Percentiles rank a stretch among this genome's conserved stretches.
Evolutionary conservation across 1,140 invertebrate genomes (phyloP).

Genomic region (Drosophila leontia): DNA sequence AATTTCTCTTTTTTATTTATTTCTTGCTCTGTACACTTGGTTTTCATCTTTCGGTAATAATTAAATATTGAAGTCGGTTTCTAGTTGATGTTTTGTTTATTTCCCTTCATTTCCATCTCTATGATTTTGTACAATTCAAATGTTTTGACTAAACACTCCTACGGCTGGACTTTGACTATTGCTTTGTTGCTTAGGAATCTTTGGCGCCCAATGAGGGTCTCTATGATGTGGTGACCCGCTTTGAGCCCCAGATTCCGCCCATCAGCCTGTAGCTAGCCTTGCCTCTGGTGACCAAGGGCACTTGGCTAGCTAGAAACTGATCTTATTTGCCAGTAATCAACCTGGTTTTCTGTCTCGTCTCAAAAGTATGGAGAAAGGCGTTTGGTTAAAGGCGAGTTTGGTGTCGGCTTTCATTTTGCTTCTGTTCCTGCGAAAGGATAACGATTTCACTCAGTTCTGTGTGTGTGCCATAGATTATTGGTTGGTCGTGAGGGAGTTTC

Average conservation of each 20-base stretch:
- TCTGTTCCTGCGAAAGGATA: slow-evolving; percentile 21
- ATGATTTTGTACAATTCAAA: slow-evolving; percentile 50
- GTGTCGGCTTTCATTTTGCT: slow-evolving; percentile 35
- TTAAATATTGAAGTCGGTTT: slow-evolving; percentile 48
- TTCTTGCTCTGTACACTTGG: slow-evolving; percentile 33
- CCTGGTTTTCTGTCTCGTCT: background rate
- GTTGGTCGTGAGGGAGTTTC: slow-evolving; percentile 30
- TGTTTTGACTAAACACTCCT: slow-evolving; percentile 33
- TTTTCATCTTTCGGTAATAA: slow-evolving; percentile 33
- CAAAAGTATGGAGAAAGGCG: slow-evolving; percentile 14
- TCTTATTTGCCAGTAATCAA: slow-evolving; percentile 4
- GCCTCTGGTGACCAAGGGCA: background rate
- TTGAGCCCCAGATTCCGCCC: slow-evolving; percentile 25
- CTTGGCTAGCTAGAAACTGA: slow-evolving; percentile 12
- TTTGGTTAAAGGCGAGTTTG: slow-evolving; percentile 41
- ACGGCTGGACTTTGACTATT: slow-evolving; percentile 39
- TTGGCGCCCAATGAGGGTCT: slow-evolving; percentile 5
- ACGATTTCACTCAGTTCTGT: slow-evolving; percentile 43
- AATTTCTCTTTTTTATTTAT: slow-evolving; percentile 2
- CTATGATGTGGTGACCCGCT: background rate
- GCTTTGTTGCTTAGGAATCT: slow-evolving; percentile 14
- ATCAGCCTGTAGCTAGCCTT: slow-evolving; percentile 21
- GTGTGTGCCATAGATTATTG: slow-evolving; percentile 32
- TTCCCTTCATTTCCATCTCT: slow-evolving; percentile 13
- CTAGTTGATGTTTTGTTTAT: slow-evolving; percentile 12